phyloP scores from a whole-genome alignment of 2,797 vertebrate species.

The Buphagus erythrorhynchus region DNA sequence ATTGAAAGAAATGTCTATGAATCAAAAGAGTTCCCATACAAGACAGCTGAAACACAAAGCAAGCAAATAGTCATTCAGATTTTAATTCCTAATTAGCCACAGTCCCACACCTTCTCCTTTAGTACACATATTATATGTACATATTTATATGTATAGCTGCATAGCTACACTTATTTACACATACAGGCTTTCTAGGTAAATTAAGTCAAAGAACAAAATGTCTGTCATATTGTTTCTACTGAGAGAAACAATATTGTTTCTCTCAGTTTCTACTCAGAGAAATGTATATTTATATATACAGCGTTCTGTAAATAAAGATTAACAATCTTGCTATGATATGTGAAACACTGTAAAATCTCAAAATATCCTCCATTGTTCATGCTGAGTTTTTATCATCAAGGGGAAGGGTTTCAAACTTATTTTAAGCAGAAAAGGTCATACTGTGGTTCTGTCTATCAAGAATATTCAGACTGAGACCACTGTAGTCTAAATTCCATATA shows the following conservation, averaged over 20 bases:
- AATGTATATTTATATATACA: neutral
- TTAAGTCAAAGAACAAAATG: neutral
- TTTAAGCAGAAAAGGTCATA: neutral
- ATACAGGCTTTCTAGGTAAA: neutral
- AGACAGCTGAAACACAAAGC: neutral
- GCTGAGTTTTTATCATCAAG: neutral
- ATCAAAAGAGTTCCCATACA: neutral
- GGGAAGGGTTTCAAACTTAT: neutral
- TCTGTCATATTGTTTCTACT: neutral
- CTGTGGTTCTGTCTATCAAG: neutral
- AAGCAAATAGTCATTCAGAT: neutral
- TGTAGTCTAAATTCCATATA: neutral
- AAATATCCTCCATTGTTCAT: neutral
- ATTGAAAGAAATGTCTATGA: neutral
- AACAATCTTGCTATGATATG: neutral
- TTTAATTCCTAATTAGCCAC: neutral
- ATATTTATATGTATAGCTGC: neutral
- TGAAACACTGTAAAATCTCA: neutral
- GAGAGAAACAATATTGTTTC: neutral
- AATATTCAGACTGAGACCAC: neutral
- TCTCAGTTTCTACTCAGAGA: neutral
- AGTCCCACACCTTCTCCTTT: neutral
- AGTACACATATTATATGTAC: neutral
- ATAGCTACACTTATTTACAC: neutral
- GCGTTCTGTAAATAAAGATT: neutral